Percentiles rank a stretch among this genome's conserved stretches.
Conservation (phyloP, 2,888 invertebrate species). For the Drosophila multiciliata region DNA sequence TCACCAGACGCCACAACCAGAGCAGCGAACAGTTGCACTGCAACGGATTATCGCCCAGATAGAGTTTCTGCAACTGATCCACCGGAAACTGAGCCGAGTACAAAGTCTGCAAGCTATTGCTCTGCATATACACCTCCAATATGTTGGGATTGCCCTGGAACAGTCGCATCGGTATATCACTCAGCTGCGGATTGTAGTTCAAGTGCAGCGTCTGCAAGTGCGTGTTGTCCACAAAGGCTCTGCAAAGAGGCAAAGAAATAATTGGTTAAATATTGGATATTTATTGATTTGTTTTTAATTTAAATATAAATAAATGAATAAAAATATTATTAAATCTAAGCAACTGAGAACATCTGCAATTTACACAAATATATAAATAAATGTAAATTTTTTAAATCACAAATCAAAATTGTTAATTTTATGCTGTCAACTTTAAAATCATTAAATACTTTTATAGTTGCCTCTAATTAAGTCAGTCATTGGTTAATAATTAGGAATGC, state of each 20-base stretch:
- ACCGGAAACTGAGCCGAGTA: constrained; percentile 93
- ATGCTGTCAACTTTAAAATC: neutral
- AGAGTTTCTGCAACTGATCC: constrained; percentile 90
- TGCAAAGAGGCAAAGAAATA: constrained; percentile 52
- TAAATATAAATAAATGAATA: too few relatives aligned
- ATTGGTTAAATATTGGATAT: neutral
- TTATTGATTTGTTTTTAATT: neutral
- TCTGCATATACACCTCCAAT: constrained; percentile 90
- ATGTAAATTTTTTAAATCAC: too few relatives aligned
- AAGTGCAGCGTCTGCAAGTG: constrained; percentile 91
- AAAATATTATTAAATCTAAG: neutral
- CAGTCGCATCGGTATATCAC: constrained; percentile 91
- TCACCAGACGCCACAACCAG: constrained; percentile 92
- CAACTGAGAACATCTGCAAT: neutral
- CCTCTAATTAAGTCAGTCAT: neutral
- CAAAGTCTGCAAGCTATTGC: constrained; percentile 90
- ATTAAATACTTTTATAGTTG: neutral
- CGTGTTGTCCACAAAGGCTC: constrained; percentile 94
- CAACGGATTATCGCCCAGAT: constrained; percentile 93
- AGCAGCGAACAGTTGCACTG: constrained; percentile 94
- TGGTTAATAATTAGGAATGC: neutral
- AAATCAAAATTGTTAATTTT: too few relatives aligned
- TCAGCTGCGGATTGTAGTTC: constrained; percentile 91
- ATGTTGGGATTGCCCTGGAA: constrained; percentile 94
- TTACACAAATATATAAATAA: too few relatives aligned